These are phyloP conservation scores for Tychaedon coryphoeus DNA, from an alignment of 2,113 vertebrate genomes.

Conservation along the genomic window DNA sequence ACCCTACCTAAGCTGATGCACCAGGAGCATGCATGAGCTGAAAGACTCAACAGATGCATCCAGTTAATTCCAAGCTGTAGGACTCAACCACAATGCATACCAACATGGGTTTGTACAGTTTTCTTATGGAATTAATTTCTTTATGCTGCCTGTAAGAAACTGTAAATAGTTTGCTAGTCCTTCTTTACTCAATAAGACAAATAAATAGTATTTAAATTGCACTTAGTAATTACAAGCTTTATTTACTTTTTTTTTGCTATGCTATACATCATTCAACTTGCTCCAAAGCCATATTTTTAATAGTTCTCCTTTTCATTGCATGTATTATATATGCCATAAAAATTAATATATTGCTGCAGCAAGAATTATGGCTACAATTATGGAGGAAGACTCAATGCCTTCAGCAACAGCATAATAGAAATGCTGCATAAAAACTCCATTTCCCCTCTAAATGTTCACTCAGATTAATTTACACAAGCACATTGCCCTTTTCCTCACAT, in stretches of 20 bases:
- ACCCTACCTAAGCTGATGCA: not conserved
- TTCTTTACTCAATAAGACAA: not conserved
- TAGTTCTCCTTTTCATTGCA: not conserved
- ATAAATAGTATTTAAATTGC: not conserved
- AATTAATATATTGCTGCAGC: not conserved
- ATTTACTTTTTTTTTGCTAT: not conserved
- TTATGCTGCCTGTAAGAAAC: not conserved
- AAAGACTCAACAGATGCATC: not conserved
- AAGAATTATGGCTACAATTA: not conserved
- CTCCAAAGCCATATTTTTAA: not conserved
- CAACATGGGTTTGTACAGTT: not conserved
- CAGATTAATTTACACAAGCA: not conserved
- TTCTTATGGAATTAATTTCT: not conserved
- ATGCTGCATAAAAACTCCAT: not conserved
- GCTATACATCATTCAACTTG: not conserved
- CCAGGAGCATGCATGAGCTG: not conserved
- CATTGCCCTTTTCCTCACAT: not conserved
- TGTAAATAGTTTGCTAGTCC: not conserved
- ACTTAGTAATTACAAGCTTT: not conserved
- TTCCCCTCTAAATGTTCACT: not conserved
- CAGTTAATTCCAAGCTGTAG: fast-evolving
- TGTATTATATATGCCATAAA: not conserved
- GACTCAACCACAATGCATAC: not conserved
- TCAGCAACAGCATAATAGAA: not conserved
- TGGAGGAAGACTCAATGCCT: not conserved